Base-by-base conservation (phyloP, 1,140 invertebrate genomes). In the Eurosta solidaginis region DNA sequence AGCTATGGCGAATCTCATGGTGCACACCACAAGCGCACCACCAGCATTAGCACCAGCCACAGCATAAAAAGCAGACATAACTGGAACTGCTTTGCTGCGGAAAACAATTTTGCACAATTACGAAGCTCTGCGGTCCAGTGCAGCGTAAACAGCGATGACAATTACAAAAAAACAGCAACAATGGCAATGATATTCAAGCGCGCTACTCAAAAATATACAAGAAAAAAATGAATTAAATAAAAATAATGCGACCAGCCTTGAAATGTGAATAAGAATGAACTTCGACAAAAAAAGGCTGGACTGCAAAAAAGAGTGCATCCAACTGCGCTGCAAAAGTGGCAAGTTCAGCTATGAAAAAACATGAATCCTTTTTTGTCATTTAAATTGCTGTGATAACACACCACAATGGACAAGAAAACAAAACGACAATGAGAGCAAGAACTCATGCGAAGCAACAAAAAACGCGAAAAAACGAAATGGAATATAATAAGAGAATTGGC, bases 101-200 rank as follows among this genome's bases (percentile, higher is more conserved):
- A 76, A 78, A 78, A 59, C 78, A 78, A 78, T 78, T 78, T 76
- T 76, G 74, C 68, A 59, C 73, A 78, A 78, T 78, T 78, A 78
- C 74, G 22, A 50, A 27, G 20, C 25, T 14, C 63, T 10, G 14
- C 9, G 45, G 20, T 78, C 59, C 59, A 68, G 27, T 14, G 59
- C 59, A 68, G 33, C 59, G 22, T 42, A 40, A 68, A 36, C 54
- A n/a, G 29, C 54, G 50, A 59, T 33, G 40, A 17, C 59, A 12
- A 63, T n/a, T 20, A 9, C 59, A 20, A 10, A n/a, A n/a, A 12
- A 20, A 40, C 59, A 29, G 40, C 59, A 68, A 68, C 59, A 68
- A 68, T 68, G 59, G 12, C 59, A 68, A 68, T 40, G 59, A 40
- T 68, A 68, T 68, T 68, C 59, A 40, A 40, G 59, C 59, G 59